These are phyloP conservation scores for Diadophis punctatus DNA, from an alignment of 2,113 vertebrate genomes.

Conservation along the genomic window DNA sequence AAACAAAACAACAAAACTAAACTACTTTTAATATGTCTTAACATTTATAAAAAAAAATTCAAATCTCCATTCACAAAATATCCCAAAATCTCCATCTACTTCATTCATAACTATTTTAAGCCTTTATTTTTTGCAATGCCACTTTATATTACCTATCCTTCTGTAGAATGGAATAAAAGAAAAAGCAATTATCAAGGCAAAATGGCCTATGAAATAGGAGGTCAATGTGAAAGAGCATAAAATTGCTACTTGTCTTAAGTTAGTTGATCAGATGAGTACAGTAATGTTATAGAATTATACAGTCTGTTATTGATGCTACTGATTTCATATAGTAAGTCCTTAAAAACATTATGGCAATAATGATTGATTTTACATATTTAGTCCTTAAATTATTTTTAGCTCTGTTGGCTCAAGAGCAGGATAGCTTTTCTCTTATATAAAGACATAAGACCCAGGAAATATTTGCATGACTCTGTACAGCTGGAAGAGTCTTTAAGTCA, in stretches of 20 bases:
- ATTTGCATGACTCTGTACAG: background rate
- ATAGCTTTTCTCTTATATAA: background rate
- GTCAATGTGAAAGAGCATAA: background rate
- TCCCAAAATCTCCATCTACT: background rate
- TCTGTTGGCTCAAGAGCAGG: background rate
- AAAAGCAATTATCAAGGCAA: background rate
- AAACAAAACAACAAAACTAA: background rate
- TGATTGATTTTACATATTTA: background rate
- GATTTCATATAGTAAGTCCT: background rate
- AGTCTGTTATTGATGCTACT: background rate
- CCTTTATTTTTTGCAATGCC: background rate
- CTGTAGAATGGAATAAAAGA: background rate
- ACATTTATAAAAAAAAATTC: background rate
- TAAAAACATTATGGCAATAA: background rate
- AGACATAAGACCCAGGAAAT: background rate
- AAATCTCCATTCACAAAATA: background rate
- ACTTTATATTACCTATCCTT: background rate
- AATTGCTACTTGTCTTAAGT: background rate
- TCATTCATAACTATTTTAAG: background rate
- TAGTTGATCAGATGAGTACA: background rate
- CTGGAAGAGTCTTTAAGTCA: background rate
- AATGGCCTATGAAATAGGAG: background rate
- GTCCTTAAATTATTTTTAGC: background rate
- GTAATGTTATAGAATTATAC: background rate
- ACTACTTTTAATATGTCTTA: background rate